Evolutionary conservation across 2,888 invertebrate genomes (phyloP).

Genomic region (Buathra laborator): DNA sequence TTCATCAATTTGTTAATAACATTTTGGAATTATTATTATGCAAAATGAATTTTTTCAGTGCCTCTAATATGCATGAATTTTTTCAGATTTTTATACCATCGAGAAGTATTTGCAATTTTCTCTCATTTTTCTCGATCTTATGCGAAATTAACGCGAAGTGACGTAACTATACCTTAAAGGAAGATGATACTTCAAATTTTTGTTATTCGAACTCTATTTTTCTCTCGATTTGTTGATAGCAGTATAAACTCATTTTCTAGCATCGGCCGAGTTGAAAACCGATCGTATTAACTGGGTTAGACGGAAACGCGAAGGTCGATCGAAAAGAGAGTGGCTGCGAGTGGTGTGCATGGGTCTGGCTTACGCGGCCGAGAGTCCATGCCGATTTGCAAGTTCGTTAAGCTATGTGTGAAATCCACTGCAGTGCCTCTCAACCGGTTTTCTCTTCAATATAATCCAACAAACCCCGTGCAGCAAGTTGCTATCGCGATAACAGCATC

Average conservation of each 20-base stretch:
- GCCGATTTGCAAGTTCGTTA: conserved; percentile 75
- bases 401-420: conserved; percentile 63
- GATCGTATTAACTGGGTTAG: conserved; percentile 71
- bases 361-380: conserved; percentile 34
- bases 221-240: no score
- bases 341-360: conserved; percentile 37
- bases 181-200: no score
- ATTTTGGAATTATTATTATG: no score
- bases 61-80: no score
- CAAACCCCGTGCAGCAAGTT: not conserved
- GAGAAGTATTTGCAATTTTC: no score
- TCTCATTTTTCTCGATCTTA: no score
- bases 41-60: no score
- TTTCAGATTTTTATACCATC: no score
- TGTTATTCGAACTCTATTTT: no score
- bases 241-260: not conserved
- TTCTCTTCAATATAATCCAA: conserved; percentile 1
- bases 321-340: conserved; percentile 79
- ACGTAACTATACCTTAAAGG: no score
- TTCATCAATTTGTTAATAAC: no score
- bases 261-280: conserved; percentile 43
- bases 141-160: no score
- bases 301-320: conserved; percentile 78
- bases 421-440: conserved; percentile 63
- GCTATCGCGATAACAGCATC: not conserved